Base-by-base conservation (phyloP, 1,140 invertebrate species). In the Drosophila burlai region DNA sequence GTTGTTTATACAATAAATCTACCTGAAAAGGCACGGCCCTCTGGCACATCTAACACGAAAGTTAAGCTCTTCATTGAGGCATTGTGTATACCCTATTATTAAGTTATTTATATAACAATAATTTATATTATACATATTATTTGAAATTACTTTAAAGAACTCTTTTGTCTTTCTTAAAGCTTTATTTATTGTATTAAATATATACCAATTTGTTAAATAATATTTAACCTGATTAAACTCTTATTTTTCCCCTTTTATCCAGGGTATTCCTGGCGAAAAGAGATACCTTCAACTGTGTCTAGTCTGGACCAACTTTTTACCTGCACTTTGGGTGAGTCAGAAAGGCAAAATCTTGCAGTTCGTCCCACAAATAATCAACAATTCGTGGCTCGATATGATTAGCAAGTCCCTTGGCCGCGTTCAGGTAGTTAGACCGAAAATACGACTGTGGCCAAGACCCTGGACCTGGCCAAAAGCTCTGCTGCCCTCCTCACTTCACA, bases 1-100 rank as follows among this genome's bases (percentile, higher is more conserved):
- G 67, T 69, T 76, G 80, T 87, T 83, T 83, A 73, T 83, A 81
- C 85, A 90, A 84, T 90, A 82, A 90, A 90, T 90, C 85, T 90
- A 90, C 85, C 85, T 90, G 84, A 74, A 61, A 46, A 73, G 62
- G n/a, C 50, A 5, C 21, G 54, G 52, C 57, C 52, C 54, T 65
- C 74, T 54, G 45, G 58, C 63, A 63, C 75, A 75, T 85, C 83
- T 85, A 85, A 85, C 71, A 81, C 50, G 67, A 16, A 11, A 36
- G 34, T 43, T 13, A 29, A 21, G 4, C 1, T 11, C 8, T 21
- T 21, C 9, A 18, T 29, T 15, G 47, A 36, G 24, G 15, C 18
- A 34, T 21, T 3, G 11, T 26, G 10, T 1, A 40, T 69, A 69
- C 63, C 67, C 63, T 29, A 24, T 24, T 24, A 29, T 8, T 29